Base-by-base conservation (phyloP, 2,888 invertebrate genomes). In the Pollenia amentaria region DNA sequence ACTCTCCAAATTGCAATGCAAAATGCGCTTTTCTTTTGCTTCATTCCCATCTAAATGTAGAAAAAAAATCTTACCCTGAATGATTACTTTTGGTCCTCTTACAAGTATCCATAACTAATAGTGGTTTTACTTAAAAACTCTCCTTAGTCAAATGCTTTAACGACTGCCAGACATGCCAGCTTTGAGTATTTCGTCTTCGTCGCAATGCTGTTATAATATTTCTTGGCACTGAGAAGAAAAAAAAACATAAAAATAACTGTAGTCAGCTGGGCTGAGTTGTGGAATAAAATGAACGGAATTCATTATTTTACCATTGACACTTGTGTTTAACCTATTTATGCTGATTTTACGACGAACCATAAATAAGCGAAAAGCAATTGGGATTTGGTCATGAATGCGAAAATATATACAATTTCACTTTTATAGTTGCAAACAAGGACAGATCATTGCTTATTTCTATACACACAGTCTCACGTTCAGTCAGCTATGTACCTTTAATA, bases 291-390 rank as follows among this genome's bases (percentile, higher is more conserved):
- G 42, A 51, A 89, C 89, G 88, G 89, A 90, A 84, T 90, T 90
- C 90, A 91, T 91, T 91, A 89, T 91, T 90, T 91, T 90, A 89
- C 90, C 90, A 91, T 91, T 91, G 92, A 91, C 92, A 91, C 90
- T 91, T 82, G 91, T 89, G 90, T 91, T 92, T 91, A 91, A 91
- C 92, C 92, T 91, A 91, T 91, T 92, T 91, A 91, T 91, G 91
- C 90, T 92, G 92, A 92, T 92, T 91, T 91, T 90, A 92, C 91
- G 91, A 90, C 89, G 89, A 88, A 88, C 89, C 91, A 91, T 91
- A 91, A 91, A 91, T 92, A 91, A 91, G 91, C 89, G 90, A 82
- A 57, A 53, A 76, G 57, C 83, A 75, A 82, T 79, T 87, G 79
- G 84, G 84, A 86, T 82, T 83, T 87, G 85, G 42, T 75, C 76